Evolutionary conservation across 2,888 invertebrate genomes (phyloP).

Genomic region (Lamellibrachia columna): DNA sequence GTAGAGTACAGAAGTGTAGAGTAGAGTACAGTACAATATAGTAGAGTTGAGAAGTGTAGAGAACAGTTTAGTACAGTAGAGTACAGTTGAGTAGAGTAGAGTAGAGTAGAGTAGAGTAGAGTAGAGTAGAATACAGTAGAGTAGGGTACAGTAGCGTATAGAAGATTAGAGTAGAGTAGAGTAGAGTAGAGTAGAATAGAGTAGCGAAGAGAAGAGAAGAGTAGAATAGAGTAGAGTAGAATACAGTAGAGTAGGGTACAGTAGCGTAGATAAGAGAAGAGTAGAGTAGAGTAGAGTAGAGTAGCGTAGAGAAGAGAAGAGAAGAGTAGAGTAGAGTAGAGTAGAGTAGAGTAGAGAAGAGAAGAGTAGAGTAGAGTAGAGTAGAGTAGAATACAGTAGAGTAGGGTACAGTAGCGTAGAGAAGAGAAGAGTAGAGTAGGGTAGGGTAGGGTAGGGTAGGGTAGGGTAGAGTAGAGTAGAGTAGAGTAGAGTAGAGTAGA

Average conservation of each 20-base stretch:
- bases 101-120: slow-evolving; percentile 19
- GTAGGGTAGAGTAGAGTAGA: too few relatives aligned
- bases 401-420: background rate
- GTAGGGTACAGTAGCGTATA: background rate
- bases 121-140: slow-evolving; percentile 19
- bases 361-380: slow-evolving; percentile 20
- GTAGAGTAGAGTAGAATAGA: too few relatives aligned
- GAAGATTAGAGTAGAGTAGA: slow-evolving; percentile 13
- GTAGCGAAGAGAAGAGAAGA: too few relatives aligned
- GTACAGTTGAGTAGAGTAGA: too few relatives aligned
- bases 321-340: background rate
- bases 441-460: slow-evolving; percentile 6
- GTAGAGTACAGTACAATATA: slow-evolving; percentile 16
- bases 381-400: slow-evolving; percentile 13
- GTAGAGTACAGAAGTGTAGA: background rate
- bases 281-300: background rate
- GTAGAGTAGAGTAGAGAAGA: background rate
- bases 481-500: too few relatives aligned
- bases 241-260: slow-evolving; percentile 14
- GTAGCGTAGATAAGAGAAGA: background rate
- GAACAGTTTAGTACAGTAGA: too few relatives aligned
- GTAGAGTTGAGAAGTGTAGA: too few relatives aligned
- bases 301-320: too few relatives aligned
- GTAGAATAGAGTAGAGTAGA: too few relatives aligned
- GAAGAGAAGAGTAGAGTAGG: slow-evolving; percentile 1